Evolutionary conservation across 2,888 invertebrate genomes (phyloP).

Genomic region (Polydrusus cervinus): DNA sequence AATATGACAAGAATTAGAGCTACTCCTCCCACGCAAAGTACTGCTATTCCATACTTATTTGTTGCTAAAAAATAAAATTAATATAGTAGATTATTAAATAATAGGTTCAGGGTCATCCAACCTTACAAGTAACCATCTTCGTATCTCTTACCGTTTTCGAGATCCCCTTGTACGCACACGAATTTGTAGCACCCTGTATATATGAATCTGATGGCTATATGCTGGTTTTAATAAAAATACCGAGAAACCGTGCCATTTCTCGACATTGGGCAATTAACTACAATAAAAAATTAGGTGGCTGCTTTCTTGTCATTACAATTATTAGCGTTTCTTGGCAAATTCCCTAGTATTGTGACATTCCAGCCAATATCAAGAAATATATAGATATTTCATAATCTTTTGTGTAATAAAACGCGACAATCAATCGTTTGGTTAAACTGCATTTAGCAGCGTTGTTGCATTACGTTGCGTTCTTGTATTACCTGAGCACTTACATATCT

Average conservation of each 20-base stretch:
- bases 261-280: no score
- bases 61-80: conserved; percentile 71
- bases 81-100: no score
- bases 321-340: not conserved
- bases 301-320: not conserved
- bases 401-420: not conserved
- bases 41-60: conserved; percentile 74
- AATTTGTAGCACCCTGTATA: no score
- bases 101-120: no score
- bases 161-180: no score
- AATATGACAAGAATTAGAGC: conserved; percentile 73
- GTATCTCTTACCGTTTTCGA: no score
- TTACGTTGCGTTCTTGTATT: not conserved
- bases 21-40: conserved; percentile 73
- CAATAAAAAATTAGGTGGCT: no score
- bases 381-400: not conserved
- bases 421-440: not conserved
- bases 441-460: not conserved
- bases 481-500: not conserved
- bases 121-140: no score
- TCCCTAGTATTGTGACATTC: no score
- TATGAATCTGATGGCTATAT: no score
- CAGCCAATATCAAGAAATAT: not conserved
- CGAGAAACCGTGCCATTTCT: no score
- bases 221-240: no score